These are phyloP conservation scores for Noturus placidus DNA, from an alignment of 2,113 vertebrate genomes.

Conservation along the genomic window DNA sequence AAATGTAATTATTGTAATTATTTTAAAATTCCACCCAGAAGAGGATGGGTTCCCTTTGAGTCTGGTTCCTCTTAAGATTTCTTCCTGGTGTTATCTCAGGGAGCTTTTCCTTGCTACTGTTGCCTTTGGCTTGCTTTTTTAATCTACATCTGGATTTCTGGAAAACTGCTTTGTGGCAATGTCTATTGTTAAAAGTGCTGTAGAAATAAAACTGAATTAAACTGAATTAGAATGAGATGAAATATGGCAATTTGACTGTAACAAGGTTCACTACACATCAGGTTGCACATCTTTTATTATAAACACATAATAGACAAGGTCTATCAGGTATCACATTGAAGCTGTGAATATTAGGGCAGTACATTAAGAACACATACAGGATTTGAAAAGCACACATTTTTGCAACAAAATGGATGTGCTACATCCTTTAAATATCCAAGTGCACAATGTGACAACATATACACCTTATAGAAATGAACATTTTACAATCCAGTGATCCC, in stretches of 20 bases:
- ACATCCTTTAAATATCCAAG: slow-evolving; percentile 27
- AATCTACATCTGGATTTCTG: slow-evolving; percentile 15
- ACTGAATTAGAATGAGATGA: background rate
- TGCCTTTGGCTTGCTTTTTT: background rate
- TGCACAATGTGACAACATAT: slow-evolving; percentile 10
- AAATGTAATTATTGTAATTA: background rate
- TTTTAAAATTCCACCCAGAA: background rate
- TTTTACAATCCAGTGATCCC: slow-evolving; percentile 13
- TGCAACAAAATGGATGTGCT: background rate
- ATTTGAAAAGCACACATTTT: slow-evolving; percentile 13
- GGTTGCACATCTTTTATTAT: slow-evolving; percentile 37
- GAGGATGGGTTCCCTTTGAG: background rate
- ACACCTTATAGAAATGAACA: slow-evolving; percentile 37
- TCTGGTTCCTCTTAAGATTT: background rate
- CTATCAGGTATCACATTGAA: slow-evolving; percentile 16
- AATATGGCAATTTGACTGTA: background rate
- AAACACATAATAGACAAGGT: slow-evolving; percentile 22
- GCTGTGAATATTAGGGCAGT: slow-evolving; percentile 27
- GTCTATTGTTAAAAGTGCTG: background rate
- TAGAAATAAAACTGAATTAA: background rate
- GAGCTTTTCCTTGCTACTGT: background rate
- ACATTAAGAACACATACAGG: background rate
- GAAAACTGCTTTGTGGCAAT: background rate
- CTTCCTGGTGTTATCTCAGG: background rate
- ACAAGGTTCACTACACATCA: background rate